Percentiles rank a stretch among this genome's conserved stretches.
These are phyloP conservation scores for Petrocephalus zakoni DNA, from an alignment of 2,113 vertebrate species.

Conservation along the genomic window DNA sequence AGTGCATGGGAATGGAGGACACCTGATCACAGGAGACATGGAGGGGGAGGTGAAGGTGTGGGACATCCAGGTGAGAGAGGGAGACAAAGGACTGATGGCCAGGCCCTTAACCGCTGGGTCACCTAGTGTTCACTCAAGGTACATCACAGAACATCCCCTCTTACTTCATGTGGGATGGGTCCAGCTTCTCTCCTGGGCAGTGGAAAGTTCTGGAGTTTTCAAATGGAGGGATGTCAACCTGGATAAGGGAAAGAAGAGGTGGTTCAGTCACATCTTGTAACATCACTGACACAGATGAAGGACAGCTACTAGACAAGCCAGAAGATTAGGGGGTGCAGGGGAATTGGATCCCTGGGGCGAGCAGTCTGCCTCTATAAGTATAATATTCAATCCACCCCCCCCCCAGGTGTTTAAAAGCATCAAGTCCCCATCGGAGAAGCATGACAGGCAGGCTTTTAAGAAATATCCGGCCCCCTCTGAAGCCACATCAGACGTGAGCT, in stretches of 20 bases:
- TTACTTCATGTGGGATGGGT: background rate
- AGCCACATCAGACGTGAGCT: slow-evolving; percentile 15
- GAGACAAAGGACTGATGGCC: background rate
- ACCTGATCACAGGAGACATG: slow-evolving; percentile 59
- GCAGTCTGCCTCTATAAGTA: slow-evolving; percentile 11
- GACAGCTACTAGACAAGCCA: background rate
- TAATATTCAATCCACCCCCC: slow-evolving; percentile 16
- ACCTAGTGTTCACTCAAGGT: slow-evolving; percentile 6
- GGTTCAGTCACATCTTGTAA: background rate
- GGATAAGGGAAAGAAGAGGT: background rate
- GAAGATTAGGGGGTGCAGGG: background rate
- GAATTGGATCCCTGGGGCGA: background rate
- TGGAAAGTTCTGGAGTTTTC: background rate
- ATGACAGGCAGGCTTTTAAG: slow-evolving; percentile 29
- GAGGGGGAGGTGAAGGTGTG: slow-evolving; percentile 56
- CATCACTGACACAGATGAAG: slow-evolving; percentile 7
- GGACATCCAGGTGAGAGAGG: slow-evolving; percentile 52
- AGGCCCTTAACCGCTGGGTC: slow-evolving; percentile 12
- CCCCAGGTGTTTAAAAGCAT: slow-evolving; percentile 18
- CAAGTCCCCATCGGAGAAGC: slow-evolving; percentile 5
- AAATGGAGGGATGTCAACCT: background rate
- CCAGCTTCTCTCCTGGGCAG: background rate
- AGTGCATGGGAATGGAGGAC: slow-evolving; percentile 43
- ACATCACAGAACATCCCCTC: background rate
- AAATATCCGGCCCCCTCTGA: slow-evolving; percentile 21